Conservation (phyloP, 2,113 vertebrate species). For the Capreolus pygargus region DNA sequence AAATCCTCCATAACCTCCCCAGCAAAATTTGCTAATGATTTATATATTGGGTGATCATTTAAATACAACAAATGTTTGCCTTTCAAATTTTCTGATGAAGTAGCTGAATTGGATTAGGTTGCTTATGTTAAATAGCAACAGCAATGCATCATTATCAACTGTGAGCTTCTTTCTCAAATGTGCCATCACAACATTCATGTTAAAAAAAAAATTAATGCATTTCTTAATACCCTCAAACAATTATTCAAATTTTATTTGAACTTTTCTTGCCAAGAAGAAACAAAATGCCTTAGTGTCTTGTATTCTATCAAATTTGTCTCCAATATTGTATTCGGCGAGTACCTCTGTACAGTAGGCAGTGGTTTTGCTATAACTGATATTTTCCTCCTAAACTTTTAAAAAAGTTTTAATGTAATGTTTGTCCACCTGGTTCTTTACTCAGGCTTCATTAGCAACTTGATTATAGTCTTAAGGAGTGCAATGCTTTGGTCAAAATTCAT, state of each 20-base stretch:
- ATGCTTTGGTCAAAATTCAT: constrained; percentile 14
- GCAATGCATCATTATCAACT: background rate
- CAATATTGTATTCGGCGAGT: background rate
- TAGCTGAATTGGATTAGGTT: constrained; percentile 50
- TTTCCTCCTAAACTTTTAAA: background rate
- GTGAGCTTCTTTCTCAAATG: background rate
- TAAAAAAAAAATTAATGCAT: constrained; percentile 23
- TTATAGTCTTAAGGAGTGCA: background rate
- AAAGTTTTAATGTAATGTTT: background rate
- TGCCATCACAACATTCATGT: background rate
- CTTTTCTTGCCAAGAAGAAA: constrained; percentile 26
- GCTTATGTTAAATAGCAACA: constrained; percentile 47
- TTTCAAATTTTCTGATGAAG: constrained; percentile 53
- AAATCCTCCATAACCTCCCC: constrained; percentile 3
- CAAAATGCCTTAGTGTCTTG: background rate
- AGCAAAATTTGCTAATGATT: background rate
- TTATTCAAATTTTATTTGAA: constrained; percentile 34
- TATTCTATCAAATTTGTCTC: constrained; percentile 27
- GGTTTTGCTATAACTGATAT: background rate
- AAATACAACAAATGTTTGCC: constrained; percentile 14
- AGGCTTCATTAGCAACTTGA: constrained; percentile 26
- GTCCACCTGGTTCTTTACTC: background rate
- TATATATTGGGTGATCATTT: background rate
- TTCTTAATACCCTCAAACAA: constrained; percentile 46
- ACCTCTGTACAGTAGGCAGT: background rate